Evolutionary conservation across 2,888 invertebrate genomes (phyloP), one percentile per base, ranked within the genome.

Genomic region (Callosobruchus maculatus): DNA sequence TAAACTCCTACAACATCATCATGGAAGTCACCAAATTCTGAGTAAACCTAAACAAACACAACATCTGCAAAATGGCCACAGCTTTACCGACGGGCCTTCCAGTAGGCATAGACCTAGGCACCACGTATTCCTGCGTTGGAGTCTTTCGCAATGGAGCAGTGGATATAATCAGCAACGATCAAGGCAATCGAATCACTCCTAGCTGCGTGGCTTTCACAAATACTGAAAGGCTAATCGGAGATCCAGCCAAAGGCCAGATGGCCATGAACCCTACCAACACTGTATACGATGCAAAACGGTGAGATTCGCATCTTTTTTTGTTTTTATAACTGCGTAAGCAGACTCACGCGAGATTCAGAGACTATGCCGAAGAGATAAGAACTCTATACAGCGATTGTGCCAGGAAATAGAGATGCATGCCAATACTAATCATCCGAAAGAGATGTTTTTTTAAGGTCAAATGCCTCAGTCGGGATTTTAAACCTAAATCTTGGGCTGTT

Each of bases 171-270:
- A 94, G 96, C 74, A 96, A 96, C 85, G 95, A 95, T 85, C 95
- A 95, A 87, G 96, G 95, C 77, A 96, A 96, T 86, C 89, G 95
- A 72, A 95, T 95, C 13, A 96, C 95, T 71, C 95, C 96, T 70
- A 94, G 94, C 78, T 96, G 95, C 87, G 95, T 96, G 71, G 95
- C 95, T 4, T 96, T 96, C 86, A 95, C 94, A 22, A 95, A 95
- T 80, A 92, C 91, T 0, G 95, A 96, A 86, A 89, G 95, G 70
- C 88, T 95, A 68, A 93, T 95, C 81, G 95, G 95, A 68, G 95
- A 95, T 87, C 93, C 94, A 20, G 95, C 95, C 21, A 95, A 95
- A 86, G 94, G 94, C 85, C 95, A 95, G 88, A 93, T 77, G 13
- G 74, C 77, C 20, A 70, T 78, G 71, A 78, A 78, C 66, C 94